Base-by-base conservation (phyloP, 2,888 invertebrate species). In the Philopedon plagiatum region DNA sequence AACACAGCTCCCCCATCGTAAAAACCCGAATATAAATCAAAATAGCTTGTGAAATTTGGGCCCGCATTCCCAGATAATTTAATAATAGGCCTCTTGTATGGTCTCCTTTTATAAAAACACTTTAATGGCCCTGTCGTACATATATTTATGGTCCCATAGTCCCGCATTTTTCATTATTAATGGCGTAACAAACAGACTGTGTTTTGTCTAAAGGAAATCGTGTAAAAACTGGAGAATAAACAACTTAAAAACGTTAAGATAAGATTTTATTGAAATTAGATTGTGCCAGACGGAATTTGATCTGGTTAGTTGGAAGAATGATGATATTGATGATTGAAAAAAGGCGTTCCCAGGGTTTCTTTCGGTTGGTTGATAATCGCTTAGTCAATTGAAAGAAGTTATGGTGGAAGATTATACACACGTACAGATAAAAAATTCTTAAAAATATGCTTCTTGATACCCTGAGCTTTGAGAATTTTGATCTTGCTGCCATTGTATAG, bases 51-150 rank as follows among this genome's bases (percentile, higher is more conserved):
- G 46, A 46, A 34, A 37, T 15, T 1, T 7, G 21, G 51, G 51
- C 62, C 67, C 67, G 60, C 67, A 67, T 67, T 60, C 60, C 39
- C 37, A 46, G 67, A 67, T 60, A 51, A 51, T 67, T 60, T 67
- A 67, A 67, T 67, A 60, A 60, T 49, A 67, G 49, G 23, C 41
- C 41, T 26, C 56, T 41, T 64, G 19, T 37, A 51, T 37, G 21
- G n/a, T 46, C 11, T 46, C 34, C 19, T 62, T 62, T 62, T 49
- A 62, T 62, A 32, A 41, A n/a, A 41, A 26, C n/a, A 41, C 23
- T 39, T 60, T 41, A 60, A 60, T 15, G 41, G 32, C 49, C 49
- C 34, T 37, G 51, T 49, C 49, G 49, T 46, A 32, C 29, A 4
- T 13, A 32, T 46, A 62, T 62, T 62, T 37, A 62, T 49, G 62